Percentiles rank a stretch among this genome's conserved stretches.
Evolutionary conservation across 2,888 invertebrate species (phyloP).

Genomic region (Eupithecia inturbata): DNA sequence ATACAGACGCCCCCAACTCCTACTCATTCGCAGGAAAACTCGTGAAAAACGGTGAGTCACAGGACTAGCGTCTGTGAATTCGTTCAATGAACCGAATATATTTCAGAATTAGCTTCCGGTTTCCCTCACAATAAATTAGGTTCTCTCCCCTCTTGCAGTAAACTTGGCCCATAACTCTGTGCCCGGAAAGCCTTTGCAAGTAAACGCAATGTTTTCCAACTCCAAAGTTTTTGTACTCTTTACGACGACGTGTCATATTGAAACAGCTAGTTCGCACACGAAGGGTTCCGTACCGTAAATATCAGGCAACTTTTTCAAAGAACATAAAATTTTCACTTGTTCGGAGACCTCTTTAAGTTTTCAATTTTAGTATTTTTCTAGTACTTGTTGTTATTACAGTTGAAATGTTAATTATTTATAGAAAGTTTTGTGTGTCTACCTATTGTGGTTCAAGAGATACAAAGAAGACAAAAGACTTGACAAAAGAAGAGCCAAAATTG

Average conservation of each 20-base stretch:
- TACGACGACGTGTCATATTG: conserved; percentile 43
- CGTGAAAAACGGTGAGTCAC: conserved; percentile 20
- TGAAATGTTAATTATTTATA: too few species aligned
- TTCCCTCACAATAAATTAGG: conserved; percentile 52
- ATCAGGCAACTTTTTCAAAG: too few species aligned
- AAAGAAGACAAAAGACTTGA: too few species aligned
- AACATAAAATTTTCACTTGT: too few species aligned
- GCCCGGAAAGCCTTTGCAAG: conserved; percentile 69
- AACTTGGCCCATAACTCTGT: conserved; percentile 74
- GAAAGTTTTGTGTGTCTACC: too few species aligned
- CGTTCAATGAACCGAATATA: conserved; percentile 30
- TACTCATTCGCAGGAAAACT: conserved; percentile 4
- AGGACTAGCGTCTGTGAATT: conserved; percentile 21
- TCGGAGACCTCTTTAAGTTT: too few species aligned
- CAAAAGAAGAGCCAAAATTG: too few species aligned
- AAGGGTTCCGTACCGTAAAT: too few species aligned
- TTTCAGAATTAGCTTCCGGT: conserved; percentile 30
- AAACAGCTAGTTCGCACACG: conserved; percentile 13
- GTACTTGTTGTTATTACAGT: too few species aligned
- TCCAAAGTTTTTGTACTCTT: conserved; percentile 65
- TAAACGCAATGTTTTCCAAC: conserved; percentile 68
- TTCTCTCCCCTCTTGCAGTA: conserved; percentile 51
- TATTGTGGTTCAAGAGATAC: too few species aligned
- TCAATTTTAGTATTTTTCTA: too few species aligned
- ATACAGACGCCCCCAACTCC: neutral